Percentiles rank a stretch among this genome's conserved stretches.
phyloP scores from a whole-genome alignment of 2,113 vertebrate genomes.

The Notechis scutatus region DNA sequence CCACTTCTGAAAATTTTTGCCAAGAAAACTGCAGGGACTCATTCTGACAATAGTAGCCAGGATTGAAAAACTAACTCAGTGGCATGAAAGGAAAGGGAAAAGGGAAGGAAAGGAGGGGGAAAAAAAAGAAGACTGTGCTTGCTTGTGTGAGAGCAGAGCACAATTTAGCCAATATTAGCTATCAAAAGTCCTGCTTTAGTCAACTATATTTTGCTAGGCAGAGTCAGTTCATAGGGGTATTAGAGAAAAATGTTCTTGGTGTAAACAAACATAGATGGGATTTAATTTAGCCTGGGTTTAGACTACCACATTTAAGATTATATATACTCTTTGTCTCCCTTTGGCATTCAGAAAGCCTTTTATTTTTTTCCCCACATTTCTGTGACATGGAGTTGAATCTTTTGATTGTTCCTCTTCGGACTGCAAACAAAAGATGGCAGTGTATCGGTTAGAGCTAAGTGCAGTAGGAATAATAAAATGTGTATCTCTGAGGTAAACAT shows the following conservation, averaged over 20 bases:
- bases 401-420: slow-evolving; percentile 35
- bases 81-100: background rate
- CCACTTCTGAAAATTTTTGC: background rate
- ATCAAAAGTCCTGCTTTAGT: background rate
- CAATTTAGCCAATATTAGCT: background rate
- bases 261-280: background rate
- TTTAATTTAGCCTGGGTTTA: background rate
- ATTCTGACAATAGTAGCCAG: background rate
- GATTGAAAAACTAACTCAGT: background rate
- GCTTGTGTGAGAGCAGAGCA: background rate
- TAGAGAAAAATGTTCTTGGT: background rate
- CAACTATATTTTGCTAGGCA: background rate
- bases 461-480: slow-evolving; percentile 6
- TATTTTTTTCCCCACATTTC: background rate
- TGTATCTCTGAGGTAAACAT: slow-evolving; percentile 23
- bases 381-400: slow-evolving; percentile 48
- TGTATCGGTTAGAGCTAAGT: slow-evolving; percentile 40
- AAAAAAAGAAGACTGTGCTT: background rate
- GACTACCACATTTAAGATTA: background rate
- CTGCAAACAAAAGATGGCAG: slow-evolving; percentile 12
- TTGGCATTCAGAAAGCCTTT: slow-evolving; percentile 14
- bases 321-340: slow-evolving; percentile 19
- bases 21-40: background rate
- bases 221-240: background rate
- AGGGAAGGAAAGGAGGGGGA: background rate